Percentiles rank a stretch among this genome's conserved stretches.
These are phyloP conservation scores for Sinelater perroti DNA, from an alignment of 2,888 invertebrate genomes.

Conservation along the genomic window DNA sequence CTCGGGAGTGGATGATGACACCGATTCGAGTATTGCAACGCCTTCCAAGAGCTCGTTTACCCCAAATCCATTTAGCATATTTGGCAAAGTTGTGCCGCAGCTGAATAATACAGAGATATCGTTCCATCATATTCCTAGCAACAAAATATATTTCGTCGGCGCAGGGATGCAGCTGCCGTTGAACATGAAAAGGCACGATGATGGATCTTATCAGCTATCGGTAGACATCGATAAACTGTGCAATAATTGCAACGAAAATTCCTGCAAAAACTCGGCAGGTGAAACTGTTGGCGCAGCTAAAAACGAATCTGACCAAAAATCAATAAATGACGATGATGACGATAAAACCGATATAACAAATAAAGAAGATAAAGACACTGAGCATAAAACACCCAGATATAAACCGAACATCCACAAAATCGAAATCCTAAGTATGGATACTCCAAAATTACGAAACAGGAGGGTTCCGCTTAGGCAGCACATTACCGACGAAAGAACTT, in stretches of 20 bases:
- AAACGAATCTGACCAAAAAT: not conserved
- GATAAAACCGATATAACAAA: not conserved
- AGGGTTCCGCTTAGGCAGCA: no score
- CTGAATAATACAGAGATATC: slow-evolving; percentile 6
- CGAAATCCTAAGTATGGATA: not conserved
- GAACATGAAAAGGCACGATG: slow-evolving; percentile 50
- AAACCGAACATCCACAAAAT: no score
- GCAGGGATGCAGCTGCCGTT: slow-evolving; percentile 58
- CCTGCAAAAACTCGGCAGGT: slow-evolving; percentile 1
- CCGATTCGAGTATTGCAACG: not conserved
- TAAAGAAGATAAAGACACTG: not conserved
- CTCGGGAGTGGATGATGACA: not conserved
- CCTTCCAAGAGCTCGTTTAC: not conserved
- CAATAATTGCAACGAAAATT: slow-evolving; percentile 31
- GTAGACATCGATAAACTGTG: slow-evolving; percentile 57
- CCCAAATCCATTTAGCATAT: slow-evolving; percentile 4
- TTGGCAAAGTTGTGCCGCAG: slow-evolving; percentile 25
- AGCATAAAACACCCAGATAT: not conserved
- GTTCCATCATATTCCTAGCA: slow-evolving; percentile 2
- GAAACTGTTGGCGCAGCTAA: not conserved
- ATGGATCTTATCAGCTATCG: slow-evolving; percentile 55
- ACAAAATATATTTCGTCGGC: slow-evolving; percentile 52
- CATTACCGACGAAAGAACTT: not conserved
- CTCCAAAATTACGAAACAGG: not conserved
- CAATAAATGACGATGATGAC: not conserved